Evolutionary conservation across 2,888 invertebrate genomes (phyloP).

Genomic region (Morinoia aosen): DNA sequence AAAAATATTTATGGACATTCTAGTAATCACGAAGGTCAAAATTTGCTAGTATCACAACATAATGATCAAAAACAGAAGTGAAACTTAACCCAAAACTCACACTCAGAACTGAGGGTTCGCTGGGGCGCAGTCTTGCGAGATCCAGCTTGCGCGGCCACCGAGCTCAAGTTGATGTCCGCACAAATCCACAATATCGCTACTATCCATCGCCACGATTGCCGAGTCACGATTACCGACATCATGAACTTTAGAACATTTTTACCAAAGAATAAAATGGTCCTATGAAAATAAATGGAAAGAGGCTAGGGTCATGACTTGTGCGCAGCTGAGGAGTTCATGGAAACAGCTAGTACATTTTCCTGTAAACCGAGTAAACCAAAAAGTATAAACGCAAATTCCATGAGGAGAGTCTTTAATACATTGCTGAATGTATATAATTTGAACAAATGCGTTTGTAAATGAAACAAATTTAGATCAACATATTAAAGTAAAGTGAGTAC

Average conservation of each 20-base stretch:
- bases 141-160: not conserved
- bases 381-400: not conserved
- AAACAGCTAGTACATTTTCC: not conserved
- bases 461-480: not conserved
- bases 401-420: not conserved
- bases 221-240: not conserved
- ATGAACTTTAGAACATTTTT: not conserved
- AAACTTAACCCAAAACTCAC: not conserved
- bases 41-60: not conserved
- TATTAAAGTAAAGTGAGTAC: not conserved
- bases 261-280: not conserved
- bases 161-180: not conserved
- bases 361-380: not conserved
- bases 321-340: not conserved
- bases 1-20: not conserved
- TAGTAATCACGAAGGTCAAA: not conserved
- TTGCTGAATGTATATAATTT: not conserved
- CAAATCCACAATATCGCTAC: conserved; percentile 4
- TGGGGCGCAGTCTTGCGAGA: not conserved
- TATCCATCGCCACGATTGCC: not conserved
- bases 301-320: not conserved
- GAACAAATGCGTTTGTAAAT: not conserved
- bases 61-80: not conserved
- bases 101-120: not conserved
- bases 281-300: not conserved